Evolutionary conservation across 2,113 vertebrate species (phyloP).

Genomic region (Pseudorhombus dupliciocellatus): DNA sequence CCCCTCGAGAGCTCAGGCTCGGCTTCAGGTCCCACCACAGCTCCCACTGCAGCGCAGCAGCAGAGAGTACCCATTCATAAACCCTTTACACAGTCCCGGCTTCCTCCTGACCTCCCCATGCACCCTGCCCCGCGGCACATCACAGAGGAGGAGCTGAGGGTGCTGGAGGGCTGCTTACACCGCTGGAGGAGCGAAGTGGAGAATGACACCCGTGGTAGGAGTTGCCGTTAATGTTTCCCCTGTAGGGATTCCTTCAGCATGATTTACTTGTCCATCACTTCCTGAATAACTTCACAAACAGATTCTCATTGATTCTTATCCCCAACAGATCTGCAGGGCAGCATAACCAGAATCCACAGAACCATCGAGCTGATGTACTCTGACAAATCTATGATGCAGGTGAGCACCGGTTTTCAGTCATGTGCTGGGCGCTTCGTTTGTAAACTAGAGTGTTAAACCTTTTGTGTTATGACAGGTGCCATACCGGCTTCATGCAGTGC

Average conservation of each 20-base stretch:
- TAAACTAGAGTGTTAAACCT: not conserved
- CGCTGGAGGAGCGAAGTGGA: constrained; percentile 99
- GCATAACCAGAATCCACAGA: constrained; percentile 95
- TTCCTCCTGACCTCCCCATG: constrained; percentile 94
- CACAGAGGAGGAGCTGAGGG: constrained; percentile 92
- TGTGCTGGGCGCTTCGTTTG: not conserved
- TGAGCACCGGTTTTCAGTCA: constrained; percentile 59
- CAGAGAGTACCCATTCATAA: constrained; percentile 91
- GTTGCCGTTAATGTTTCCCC: not conserved
- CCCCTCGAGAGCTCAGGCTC: constrained; percentile 80
- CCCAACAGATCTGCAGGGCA: constrained; percentile 91
- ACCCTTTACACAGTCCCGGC: constrained; percentile 95
- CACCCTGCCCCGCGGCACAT: constrained; percentile 96
- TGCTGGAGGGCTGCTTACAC: constrained; percentile 94
- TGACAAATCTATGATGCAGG: constrained; percentile 98
- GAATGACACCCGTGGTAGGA: constrained; percentile 92
- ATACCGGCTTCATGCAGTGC: constrained; percentile 94
- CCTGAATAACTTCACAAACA: not conserved
- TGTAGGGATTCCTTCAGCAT: not conserved
- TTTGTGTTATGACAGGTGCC: constrained; percentile 84
- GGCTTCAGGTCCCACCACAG: constrained; percentile 75
- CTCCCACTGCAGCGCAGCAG: constrained; percentile 76
- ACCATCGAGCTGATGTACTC: constrained; percentile 98
- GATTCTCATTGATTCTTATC: constrained; percentile 1
- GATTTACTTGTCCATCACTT: not conserved